Evolutionary conservation across 1,140 invertebrate genomes (phyloP).

Genomic region (Adelges cooleyi): DNA sequence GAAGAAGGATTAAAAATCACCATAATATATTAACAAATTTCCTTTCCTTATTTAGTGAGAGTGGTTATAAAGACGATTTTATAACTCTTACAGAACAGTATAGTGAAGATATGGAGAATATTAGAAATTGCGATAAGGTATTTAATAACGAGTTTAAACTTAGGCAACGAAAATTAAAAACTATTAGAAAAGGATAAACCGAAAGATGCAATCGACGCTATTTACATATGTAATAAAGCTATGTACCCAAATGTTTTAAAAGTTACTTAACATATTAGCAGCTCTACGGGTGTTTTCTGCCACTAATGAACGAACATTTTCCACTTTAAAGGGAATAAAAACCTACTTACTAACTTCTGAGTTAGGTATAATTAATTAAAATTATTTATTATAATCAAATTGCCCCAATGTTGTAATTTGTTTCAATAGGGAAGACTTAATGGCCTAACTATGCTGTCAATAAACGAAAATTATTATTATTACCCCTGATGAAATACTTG

Average conservation of each 20-base stretch:
- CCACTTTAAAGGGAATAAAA: neutral
- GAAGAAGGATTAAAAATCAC: neutral
- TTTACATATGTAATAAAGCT: neutral
- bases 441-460: neutral
- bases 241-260: neutral
- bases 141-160: neutral
- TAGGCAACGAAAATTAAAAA: neutral
- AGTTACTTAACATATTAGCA: neutral
- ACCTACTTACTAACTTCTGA: neutral
- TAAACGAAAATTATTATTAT: neutral
- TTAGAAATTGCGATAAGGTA: neutral
- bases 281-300: neutral
- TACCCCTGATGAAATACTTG: neutral
- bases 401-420: neutral
- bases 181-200: neutral
- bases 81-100: neutral
- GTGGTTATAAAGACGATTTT: neutral
- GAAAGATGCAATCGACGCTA: neutral
- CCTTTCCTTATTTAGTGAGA: neutral
- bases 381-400: neutral
- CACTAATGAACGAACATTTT: neutral
- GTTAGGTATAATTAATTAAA: neutral
- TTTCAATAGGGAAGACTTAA: neutral
- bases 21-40: neutral
- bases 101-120: neutral